Percentiles rank a stretch among this genome's conserved stretches.
These are phyloP conservation scores for Coenonympha arcania DNA, from an alignment of 2,888 invertebrate species.

Conservation along the genomic window DNA sequence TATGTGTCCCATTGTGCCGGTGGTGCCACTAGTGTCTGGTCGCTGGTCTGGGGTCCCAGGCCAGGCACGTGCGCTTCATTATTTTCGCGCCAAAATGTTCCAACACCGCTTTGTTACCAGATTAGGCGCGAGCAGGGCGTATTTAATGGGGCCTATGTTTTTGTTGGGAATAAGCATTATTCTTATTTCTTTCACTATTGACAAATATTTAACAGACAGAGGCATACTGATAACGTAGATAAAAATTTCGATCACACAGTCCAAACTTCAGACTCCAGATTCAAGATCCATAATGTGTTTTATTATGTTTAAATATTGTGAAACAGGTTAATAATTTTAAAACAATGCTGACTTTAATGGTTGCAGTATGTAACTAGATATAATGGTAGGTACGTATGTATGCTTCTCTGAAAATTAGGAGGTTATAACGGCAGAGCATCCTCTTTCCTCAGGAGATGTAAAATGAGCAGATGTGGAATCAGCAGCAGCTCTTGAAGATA, in stretches of 20 bases:
- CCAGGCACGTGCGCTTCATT: constrained; percentile 69
- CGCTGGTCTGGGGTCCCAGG: constrained; percentile 22
- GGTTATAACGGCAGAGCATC: too few relatives aligned
- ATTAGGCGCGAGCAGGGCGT: constrained; percentile 63
- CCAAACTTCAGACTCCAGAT: too few relatives aligned
- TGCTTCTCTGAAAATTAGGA: too few relatives aligned
- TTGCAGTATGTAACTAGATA: too few relatives aligned
- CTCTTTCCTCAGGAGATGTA: too few relatives aligned
- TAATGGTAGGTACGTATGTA: too few relatives aligned
- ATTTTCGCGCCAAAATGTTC: constrained; percentile 73
- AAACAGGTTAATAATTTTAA: too few relatives aligned
- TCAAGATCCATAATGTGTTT: too few relatives aligned
- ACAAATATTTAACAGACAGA: neutral
- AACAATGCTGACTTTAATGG: too few relatives aligned
- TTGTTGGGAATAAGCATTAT: constrained; percentile 16
- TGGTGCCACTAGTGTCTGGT: neutral
- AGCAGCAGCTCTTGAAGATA: too few relatives aligned
- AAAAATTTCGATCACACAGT: neutral
- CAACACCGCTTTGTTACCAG: constrained; percentile 70
- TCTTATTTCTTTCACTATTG: constrained; percentile 8
- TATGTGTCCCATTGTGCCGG: constrained; percentile 51
- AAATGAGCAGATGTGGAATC: too few relatives aligned
- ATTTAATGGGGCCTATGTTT: constrained; percentile 31
- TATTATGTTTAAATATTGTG: too few relatives aligned
- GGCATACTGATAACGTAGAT: neutral